A percentile compares a stretch with the other conserved stretches of the same genome.
These are phyloP conservation scores for Mormyrops attenuatus DNA, from an alignment of 2,797 vertebrate genomes.

Conservation along the genomic window DNA sequence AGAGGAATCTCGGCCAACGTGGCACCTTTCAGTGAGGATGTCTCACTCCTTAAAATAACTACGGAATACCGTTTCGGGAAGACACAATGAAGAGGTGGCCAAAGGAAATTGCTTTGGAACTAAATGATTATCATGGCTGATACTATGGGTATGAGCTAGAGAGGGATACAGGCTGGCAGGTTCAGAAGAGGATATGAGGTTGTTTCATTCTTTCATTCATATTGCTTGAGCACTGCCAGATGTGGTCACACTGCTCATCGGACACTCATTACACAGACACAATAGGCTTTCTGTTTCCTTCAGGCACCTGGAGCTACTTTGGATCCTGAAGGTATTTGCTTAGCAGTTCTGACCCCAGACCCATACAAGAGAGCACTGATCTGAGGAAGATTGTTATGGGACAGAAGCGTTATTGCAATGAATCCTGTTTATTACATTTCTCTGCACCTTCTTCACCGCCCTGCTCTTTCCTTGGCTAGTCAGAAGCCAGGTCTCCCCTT, in stretches of 20 bases:
- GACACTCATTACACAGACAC: neutral
- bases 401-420: slow-evolving; percentile 32
- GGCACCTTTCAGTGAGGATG: neutral
- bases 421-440: slow-evolving; percentile 8
- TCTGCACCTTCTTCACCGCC: neutral
- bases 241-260: neutral
- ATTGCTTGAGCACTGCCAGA: neutral
- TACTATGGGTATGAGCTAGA: neutral
- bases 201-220: neutral
- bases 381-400: slow-evolving; percentile 28
- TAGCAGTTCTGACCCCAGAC: neutral
- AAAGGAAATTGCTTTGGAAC: neutral
- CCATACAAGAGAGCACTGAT: slow-evolving; percentile 3
- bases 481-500: neutral
- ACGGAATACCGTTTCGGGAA: neutral
- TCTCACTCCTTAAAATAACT: neutral
- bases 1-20: slow-evolving; percentile 12
- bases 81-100: neutral
- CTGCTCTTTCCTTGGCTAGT: neutral
- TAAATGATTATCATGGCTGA: neutral
- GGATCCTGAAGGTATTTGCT: neutral
- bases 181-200: neutral
- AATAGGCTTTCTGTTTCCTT: neutral
- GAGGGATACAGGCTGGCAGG: neutral
- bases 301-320: neutral